Conservation (phyloP, 2,888 invertebrate species). For the Boloria selene region DNA sequence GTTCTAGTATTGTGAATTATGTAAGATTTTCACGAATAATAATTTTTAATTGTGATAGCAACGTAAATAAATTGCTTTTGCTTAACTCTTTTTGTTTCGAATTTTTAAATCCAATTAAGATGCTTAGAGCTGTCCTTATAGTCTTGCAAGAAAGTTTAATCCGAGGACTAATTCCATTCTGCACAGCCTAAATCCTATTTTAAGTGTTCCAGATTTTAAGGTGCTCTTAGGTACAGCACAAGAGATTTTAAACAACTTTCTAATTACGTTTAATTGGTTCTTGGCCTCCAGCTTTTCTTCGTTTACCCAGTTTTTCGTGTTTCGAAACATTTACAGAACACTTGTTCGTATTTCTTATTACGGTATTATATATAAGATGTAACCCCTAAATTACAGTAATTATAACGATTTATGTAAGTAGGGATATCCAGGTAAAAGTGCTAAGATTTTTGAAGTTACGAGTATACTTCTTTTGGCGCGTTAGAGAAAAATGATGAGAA, state of each 20-base stretch:
- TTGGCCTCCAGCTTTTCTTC: constrained; percentile 15
- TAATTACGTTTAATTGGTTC: constrained; percentile 36
- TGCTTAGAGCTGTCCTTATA: constrained; percentile 33
- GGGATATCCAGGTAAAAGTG: too few relatives aligned
- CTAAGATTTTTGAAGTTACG: too few relatives aligned
- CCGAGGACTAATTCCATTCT: constrained; percentile 38
- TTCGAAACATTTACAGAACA: constrained; percentile 11
- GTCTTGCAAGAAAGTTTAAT: constrained; percentile 35
- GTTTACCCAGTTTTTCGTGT: constrained; percentile 11
- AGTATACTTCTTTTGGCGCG: too few relatives aligned
- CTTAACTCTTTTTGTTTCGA: constrained; percentile 26
- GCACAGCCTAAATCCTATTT: constrained; percentile 30
- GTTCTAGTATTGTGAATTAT: background rate
- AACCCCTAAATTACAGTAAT: background rate
- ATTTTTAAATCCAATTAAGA: constrained; percentile 36
- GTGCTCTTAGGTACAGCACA: constrained; percentile 33
- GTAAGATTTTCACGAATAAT: background rate
- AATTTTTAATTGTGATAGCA: constrained; percentile 16
- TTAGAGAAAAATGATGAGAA: too few relatives aligned
- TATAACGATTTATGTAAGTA: too few relatives aligned
- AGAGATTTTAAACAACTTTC: constrained; percentile 35
- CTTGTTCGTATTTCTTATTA: constrained; percentile 7
- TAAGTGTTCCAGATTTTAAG: constrained; percentile 37
- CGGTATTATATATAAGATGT: background rate
- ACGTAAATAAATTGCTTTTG: constrained; percentile 26